Conservation (phyloP, 2,797 vertebrate species). For the Corythornis leucogaster region DNA sequence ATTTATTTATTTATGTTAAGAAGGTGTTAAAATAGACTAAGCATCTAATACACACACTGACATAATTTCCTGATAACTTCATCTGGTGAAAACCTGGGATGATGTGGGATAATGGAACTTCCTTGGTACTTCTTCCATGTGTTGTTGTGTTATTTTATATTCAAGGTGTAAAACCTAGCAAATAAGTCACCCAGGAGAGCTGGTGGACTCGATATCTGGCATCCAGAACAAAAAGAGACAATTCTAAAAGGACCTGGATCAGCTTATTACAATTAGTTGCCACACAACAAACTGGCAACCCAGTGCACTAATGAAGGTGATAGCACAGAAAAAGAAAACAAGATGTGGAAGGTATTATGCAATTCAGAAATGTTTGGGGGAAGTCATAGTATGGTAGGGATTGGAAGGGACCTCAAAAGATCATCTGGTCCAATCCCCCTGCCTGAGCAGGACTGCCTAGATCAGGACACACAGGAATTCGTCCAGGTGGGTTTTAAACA, state of each 20-base stretch:
- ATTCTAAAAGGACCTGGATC: background rate
- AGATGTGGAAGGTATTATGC: background rate
- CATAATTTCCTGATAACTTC: background rate
- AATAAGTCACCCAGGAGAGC: background rate
- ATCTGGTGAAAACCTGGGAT: background rate
- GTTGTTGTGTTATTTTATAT: too few relatives aligned
- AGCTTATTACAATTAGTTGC: background rate
- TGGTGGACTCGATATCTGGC: background rate
- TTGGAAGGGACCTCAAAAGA: too few relatives aligned
- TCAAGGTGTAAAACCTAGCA: background rate
- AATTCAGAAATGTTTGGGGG: background rate
- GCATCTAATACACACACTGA: background rate
- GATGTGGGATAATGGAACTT: background rate
- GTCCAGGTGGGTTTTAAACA: too few relatives aligned
- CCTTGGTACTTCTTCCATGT: background rate
- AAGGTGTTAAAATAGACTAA: background rate
- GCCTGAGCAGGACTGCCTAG: too few relatives aligned
- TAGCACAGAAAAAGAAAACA: background rate
- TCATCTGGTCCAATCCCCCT: too few relatives aligned
- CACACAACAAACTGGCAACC: background rate
- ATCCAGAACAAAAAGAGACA: background rate
- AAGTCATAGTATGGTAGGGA: background rate
- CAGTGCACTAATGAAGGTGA: background rate
- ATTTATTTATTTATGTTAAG: background rate
- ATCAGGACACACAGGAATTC: too few relatives aligned